These are phyloP conservation scores for Drosophila virilis DNA, from an alignment of 1,140 invertebrate species.

Conservation along the genomic window DNA sequence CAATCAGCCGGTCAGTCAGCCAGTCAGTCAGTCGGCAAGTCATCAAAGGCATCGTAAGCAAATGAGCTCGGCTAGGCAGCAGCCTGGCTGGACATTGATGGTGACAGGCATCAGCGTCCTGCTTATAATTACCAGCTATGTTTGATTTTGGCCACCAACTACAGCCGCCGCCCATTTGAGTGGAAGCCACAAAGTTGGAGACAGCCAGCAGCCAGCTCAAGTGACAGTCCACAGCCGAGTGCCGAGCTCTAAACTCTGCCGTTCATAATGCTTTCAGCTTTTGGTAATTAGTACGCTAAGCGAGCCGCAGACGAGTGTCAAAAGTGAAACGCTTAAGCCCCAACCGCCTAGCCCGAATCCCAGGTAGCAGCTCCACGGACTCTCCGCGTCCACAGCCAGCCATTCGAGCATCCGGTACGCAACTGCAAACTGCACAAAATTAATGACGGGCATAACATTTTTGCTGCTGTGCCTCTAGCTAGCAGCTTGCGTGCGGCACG, in stretches of 20 bases:
- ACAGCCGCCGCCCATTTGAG: background rate
- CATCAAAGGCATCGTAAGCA: conserved; percentile 44
- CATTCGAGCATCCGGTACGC: background rate
- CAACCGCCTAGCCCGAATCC: background rate
- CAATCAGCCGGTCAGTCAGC: background rate
- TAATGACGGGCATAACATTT: conserved; percentile 49
- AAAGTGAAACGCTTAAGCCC: background rate
- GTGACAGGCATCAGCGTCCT: conserved; percentile 33
- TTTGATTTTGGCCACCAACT: conserved; percentile 32
- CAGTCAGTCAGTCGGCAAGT: background rate
- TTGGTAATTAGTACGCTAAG: conserved; percentile 48
- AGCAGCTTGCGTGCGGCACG: conserved; percentile 42
- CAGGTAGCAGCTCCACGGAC: background rate
- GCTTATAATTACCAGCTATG: conserved; percentile 45
- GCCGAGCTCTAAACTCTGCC: conserved; percentile 1
- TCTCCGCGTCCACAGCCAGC: background rate
- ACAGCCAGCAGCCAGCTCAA: conserved; percentile 13
- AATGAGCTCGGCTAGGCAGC: conserved; percentile 29
- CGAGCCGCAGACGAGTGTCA: conserved; percentile 3
- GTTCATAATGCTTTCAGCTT: conserved; percentile 15
- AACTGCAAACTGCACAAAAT: conserved; percentile 45
- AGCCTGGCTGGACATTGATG: conserved; percentile 36
- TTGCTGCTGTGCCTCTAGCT: conserved; percentile 8
- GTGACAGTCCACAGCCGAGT: conserved; percentile 15
- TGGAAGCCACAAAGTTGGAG: conserved; percentile 27